Evolutionary conservation across 2,113 vertebrate genomes (phyloP).

Genomic region (Oostethus manadensis): DNA sequence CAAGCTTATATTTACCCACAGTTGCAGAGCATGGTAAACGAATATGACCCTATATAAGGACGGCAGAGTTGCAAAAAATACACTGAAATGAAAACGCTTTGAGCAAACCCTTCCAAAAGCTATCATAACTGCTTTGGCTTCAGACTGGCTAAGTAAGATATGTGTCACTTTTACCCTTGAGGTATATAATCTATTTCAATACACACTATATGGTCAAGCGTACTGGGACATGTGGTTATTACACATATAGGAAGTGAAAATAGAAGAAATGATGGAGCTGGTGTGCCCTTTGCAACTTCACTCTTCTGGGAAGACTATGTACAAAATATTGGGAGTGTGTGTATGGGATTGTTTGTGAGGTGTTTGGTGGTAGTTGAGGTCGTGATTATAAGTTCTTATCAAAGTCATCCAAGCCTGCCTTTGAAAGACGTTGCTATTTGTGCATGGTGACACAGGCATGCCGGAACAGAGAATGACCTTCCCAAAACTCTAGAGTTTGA

Average conservation of each 20-base stretch:
- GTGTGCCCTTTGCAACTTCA: not conserved
- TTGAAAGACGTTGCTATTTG: not conserved
- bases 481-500: not conserved
- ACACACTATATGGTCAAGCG: not conserved
- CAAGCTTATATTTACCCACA: slow-evolving; percentile 67
- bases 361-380: not conserved
- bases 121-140: slow-evolving; percentile 22
- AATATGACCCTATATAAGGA: slow-evolving; percentile 59
- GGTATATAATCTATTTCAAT: slow-evolving; percentile 3
- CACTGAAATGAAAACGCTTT: slow-evolving; percentile 61
- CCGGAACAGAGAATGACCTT: not conserved
- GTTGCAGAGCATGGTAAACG: slow-evolving; percentile 56
- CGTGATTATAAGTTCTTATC: not conserved
- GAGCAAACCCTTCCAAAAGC: slow-evolving; percentile 53
- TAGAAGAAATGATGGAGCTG: not conserved
- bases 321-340: not conserved
- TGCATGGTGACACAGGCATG: too few species aligned
- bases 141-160: not conserved
- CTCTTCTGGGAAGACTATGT: not conserved
- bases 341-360: not conserved
- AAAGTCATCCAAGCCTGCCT: not conserved
- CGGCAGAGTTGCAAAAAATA: slow-evolving; percentile 44
- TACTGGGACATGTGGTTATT: slow-evolving; percentile 1
- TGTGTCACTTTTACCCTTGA: slow-evolving; percentile 1
- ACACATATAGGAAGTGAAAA: not conserved